Evolutionary conservation across 2,113 vertebrate species (phyloP).

Genomic region (Phoxinus phoxinus): DNA sequence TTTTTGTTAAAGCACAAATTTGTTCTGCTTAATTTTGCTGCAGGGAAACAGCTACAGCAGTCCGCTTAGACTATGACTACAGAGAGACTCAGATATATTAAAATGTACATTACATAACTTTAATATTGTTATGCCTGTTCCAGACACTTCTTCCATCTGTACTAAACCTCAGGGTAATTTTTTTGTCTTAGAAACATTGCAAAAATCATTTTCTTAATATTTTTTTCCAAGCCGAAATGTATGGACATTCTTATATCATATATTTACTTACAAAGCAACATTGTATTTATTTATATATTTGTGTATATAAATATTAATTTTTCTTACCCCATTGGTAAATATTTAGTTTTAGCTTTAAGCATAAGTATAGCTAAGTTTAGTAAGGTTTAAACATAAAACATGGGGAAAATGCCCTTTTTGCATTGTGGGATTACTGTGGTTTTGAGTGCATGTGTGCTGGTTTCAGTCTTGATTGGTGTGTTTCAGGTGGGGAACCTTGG

Average conservation of each 20-base stretch:
- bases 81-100: neutral
- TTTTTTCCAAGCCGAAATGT: neutral
- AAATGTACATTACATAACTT: neutral
- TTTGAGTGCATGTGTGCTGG: neutral
- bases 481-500: constrained; percentile 97
- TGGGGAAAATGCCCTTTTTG: neutral
- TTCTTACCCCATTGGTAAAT: neutral
- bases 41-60: neutral
- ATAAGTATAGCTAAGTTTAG: neutral
- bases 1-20: constrained; percentile 26
- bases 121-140: constrained; percentile 17
- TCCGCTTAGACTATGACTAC: neutral
- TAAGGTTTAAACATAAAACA: neutral
- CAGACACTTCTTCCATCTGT: neutral
- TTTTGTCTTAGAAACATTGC: neutral
- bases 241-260: neutral
- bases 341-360: neutral
- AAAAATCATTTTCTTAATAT: neutral
- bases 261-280: neutral
- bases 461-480: neutral
- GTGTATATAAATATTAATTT: no score
- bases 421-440: neutral
- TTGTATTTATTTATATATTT: no score
- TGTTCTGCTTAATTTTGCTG: constrained; percentile 23
- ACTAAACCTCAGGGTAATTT: neutral